phyloP scores from a whole-genome alignment of 2,113 vertebrate genomes.

The Prolemur simus region DNA sequence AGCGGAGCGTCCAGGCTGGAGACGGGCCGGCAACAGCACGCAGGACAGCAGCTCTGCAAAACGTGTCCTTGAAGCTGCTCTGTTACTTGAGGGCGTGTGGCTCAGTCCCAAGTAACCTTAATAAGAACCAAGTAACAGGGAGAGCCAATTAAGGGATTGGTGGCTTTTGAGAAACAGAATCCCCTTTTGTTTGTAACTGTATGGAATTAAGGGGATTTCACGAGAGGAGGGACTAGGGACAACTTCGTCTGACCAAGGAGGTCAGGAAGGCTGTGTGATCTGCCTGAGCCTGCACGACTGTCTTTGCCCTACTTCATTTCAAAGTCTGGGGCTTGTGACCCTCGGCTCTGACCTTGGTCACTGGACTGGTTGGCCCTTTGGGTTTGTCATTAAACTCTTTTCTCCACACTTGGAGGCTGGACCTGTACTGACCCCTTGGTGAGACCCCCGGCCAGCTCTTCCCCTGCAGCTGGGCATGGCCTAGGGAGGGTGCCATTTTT shows the following conservation, averaged over 20 bases:
- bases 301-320: not conserved
- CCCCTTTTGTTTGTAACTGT: conserved; percentile 53
- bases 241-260: not conserved
- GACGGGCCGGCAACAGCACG: conserved; percentile 33
- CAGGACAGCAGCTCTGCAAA: conserved; percentile 4
- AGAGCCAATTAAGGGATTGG: conserved; percentile 75
- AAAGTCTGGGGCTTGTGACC: not conserved
- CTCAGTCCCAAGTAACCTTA: conserved; percentile 70
- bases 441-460: too few relatives aligned
- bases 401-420: not conserved
- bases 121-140: conserved; percentile 70
- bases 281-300: not conserved
- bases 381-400: not conserved
- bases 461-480: not conserved
- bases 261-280: not conserved
- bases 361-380: not conserved
- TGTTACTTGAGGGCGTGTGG: conserved; percentile 65
- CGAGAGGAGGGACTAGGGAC: conserved; percentile 42
- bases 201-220: conserved; percentile 60
- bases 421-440: too few relatives aligned
- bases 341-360: not conserved
- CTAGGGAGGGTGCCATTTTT: not conserved
- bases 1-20: conserved; percentile 25
- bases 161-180: conserved; percentile 58
- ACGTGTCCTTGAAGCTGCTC: conserved; percentile 50